Conservation (phyloP, 1,140 invertebrate species). For the Drosophila suzukii region DNA sequence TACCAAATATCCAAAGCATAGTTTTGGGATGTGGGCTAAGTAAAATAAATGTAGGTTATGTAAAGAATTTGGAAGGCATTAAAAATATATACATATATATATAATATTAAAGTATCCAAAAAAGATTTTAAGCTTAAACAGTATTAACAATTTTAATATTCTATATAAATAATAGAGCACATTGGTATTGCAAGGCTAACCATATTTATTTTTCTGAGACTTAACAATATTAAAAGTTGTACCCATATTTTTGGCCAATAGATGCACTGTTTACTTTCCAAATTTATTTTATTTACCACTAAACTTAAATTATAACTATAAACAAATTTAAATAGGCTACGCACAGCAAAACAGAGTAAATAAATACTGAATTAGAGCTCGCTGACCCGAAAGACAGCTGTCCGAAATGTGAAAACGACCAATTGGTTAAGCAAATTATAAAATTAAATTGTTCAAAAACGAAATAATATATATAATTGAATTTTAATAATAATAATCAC, state of each 20-base stretch:
- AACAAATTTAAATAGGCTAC: neutral
- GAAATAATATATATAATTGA: constrained; percentile 47
- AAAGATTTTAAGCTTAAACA: neutral
- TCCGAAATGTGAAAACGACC: neutral
- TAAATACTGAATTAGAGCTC: constrained; percentile 8
- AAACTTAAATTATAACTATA: no score
- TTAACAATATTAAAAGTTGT: no score
- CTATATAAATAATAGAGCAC: no score
- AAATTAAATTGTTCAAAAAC: constrained; percentile 16
- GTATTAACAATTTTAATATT: neutral
- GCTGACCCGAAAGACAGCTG: constrained; percentile 30
- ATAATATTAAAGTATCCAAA: no score
- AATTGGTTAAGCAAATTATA: constrained; percentile 27
- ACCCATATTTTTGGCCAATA: no score
- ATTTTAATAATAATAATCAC: constrained; percentile 49
- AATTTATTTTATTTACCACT: no score
- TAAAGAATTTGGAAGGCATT: neutral
- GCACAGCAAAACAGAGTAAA: neutral
- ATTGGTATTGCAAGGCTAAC: no score
- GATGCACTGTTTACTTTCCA: no score
- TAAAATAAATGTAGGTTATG: neutral
- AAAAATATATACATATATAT: neutral
- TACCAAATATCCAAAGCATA: neutral
- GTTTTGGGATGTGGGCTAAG: neutral
- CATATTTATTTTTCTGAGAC: no score